These are phyloP conservation scores for Telmatherina bonti DNA, from an alignment of 2,797 vertebrate species.

Conservation along the genomic window DNA sequence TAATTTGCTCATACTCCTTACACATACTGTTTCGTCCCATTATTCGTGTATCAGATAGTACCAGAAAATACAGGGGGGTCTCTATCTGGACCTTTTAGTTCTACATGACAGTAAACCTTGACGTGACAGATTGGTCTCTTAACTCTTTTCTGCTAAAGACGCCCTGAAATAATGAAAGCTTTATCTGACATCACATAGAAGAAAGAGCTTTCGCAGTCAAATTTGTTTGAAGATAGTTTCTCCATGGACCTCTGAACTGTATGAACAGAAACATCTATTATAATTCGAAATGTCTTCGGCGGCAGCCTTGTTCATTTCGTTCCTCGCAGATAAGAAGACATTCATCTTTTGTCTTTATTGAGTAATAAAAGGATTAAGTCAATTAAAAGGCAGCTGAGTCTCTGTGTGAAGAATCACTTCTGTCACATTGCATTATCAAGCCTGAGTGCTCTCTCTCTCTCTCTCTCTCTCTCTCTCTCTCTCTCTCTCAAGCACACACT, in stretches of 20 bases:
- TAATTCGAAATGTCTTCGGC: slow-evolving; percentile 43
- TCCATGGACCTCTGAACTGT: slow-evolving; percentile 47
- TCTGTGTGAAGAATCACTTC: slow-evolving; percentile 57
- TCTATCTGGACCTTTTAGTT: slow-evolving; percentile 20
- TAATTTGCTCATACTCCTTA: too few species aligned
- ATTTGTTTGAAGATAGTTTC: slow-evolving; percentile 71
- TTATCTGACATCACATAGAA: slow-evolving; percentile 61
- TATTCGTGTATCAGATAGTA: background rate
- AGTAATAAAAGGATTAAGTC: slow-evolving; percentile 75
- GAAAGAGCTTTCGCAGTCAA: slow-evolving; percentile 33
- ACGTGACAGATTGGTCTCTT: slow-evolving; percentile 23
- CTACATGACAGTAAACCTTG: slow-evolving; percentile 10
- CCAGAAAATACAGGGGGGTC: background rate
- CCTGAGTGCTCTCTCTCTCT: slow-evolving; percentile 31
- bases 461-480: slow-evolving; percentile 24
- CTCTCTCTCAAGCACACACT: slow-evolving; percentile 12
- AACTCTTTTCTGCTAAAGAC: slow-evolving; percentile 34
- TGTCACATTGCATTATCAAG: slow-evolving; percentile 58
- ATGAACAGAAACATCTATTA: slow-evolving; percentile 52
- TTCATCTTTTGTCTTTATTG: slow-evolving; percentile 76
- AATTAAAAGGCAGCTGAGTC: slow-evolving; percentile 71
- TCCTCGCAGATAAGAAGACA: slow-evolving; percentile 71
- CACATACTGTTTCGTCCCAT: background rate
- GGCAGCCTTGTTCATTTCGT: slow-evolving; percentile 64
- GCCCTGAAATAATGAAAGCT: slow-evolving; percentile 57